Percentiles rank a stretch among this genome's conserved stretches.
These are phyloP conservation scores for Temnothorax curvispinosus DNA, from an alignment of 1,140 invertebrate species.

Conservation along the genomic window DNA sequence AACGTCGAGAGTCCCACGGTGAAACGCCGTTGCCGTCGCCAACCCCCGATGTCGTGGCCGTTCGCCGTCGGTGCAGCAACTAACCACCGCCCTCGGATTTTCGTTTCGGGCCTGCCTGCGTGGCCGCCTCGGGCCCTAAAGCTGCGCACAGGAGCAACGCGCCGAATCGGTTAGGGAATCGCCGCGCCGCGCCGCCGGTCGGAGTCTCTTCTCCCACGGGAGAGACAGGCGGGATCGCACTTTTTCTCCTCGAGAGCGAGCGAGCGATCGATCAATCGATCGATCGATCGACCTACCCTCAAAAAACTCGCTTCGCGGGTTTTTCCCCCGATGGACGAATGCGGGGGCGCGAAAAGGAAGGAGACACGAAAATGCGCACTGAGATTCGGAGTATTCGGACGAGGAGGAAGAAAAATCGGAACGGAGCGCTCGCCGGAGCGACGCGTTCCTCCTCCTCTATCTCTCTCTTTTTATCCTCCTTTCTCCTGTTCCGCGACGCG, in stretches of 20 bases:
- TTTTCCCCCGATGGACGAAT: neutral
- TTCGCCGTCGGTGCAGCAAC: neutral
- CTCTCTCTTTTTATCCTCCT: conserved; percentile 28
- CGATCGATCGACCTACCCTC: neutral
- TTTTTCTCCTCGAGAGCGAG: neutral
- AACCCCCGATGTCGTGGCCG: neutral
- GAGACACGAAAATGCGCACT: conserved; percentile 21
- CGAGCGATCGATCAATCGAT: neutral
- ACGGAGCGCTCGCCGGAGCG: neutral
- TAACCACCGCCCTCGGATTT: conserved; percentile 3
- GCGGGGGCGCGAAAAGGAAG: neutral
- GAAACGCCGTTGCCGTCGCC: neutral
- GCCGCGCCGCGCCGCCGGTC: neutral
- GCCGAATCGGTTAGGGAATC: neutral
- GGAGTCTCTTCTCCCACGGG: neutral
- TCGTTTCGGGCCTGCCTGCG: neutral
- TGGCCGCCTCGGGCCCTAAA: neutral
- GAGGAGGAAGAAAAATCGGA: neutral
- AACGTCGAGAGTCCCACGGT: neutral
- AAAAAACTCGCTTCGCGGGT: neutral
- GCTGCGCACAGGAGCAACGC: neutral
- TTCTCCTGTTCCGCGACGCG: conserved; percentile 7
- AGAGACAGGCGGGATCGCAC: conserved; percentile 16
- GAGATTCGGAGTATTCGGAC: neutral
- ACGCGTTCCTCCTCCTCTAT: neutral